A percentile compares a stretch with the other conserved stretches of the same genome.
phyloP scores from a whole-genome alignment of 2,797 vertebrate genomes.

The Coregonus sp. region DNA sequence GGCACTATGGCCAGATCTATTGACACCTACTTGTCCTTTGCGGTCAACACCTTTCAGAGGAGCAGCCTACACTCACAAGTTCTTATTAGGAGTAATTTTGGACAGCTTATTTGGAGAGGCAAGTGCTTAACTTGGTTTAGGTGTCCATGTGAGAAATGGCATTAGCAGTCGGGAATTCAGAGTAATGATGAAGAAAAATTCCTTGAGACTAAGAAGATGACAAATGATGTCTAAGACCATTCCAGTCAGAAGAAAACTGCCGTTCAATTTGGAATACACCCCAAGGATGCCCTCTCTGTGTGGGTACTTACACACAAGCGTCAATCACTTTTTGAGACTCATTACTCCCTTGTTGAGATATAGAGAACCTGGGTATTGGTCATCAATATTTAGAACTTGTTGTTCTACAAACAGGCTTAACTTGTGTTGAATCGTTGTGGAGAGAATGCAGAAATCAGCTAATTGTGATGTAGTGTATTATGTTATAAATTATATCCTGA shows the following conservation, averaged over 20 bases:
- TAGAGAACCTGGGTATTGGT: conserved; percentile 41
- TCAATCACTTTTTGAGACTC: conserved; percentile 43
- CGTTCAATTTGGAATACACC: conserved; percentile 39
- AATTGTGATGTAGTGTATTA: background rate
- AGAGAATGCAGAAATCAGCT: background rate
- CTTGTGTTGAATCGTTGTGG: background rate
- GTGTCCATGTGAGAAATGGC: conserved; percentile 44
- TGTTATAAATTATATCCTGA: background rate
- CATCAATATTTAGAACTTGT: conserved; percentile 36
- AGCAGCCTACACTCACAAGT: conserved; percentile 60
- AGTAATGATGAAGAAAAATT: conserved; percentile 61
- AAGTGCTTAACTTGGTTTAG: conserved; percentile 73
- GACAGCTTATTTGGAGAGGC: conserved; percentile 65
- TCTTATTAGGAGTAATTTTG: conserved; percentile 74
- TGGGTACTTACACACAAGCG: conserved; percentile 29
- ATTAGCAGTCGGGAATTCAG: conserved; percentile 42
- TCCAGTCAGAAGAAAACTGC: conserved; percentile 37
- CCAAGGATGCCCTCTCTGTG: conserved; percentile 25
- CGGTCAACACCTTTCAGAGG: conserved; percentile 74
- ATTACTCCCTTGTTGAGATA: conserved; percentile 42
- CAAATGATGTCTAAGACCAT: conserved; percentile 58
- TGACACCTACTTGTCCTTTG: conserved; percentile 82
- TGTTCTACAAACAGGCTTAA: background rate
- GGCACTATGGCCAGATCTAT: conserved; percentile 72
- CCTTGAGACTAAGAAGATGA: conserved; percentile 55